phyloP scores from a whole-genome alignment of 53 echinoderm and acorn worm genomes.

The Temnopleurus reevesii region DNA sequence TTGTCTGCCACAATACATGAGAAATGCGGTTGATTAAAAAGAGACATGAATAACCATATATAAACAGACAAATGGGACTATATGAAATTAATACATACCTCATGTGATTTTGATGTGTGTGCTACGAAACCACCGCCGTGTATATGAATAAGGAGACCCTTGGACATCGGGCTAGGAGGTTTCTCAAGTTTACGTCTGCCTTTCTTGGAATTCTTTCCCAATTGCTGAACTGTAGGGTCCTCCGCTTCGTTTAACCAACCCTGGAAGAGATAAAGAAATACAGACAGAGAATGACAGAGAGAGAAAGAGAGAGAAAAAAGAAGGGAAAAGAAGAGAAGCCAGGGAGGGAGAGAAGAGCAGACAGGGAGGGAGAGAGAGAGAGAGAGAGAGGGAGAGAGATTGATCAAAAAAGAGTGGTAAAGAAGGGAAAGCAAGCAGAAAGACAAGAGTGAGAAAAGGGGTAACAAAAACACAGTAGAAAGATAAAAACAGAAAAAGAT shows the following conservation, averaged over 20 bases:
- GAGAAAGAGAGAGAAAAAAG: neutral
- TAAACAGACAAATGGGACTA: too few species aligned
- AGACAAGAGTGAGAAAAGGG: too few species aligned
- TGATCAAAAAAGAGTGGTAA: neutral
- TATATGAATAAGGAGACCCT: conserved; percentile 92
- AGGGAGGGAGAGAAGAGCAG: too few species aligned
- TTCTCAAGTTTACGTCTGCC: conserved; percentile 61
- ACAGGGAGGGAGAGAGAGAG: too few species aligned
- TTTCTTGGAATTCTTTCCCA: conserved; percentile 46
- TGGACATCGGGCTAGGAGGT: conserved; percentile 86
- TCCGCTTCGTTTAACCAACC: conserved; percentile 78
- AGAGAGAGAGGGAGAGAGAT: neutral
- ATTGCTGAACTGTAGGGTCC: neutral
- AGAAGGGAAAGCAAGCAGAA: too few species aligned
- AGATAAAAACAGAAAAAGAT: too few species aligned
- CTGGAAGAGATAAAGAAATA: conserved; percentile 42
- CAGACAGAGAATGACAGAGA: neutral
- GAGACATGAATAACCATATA: too few species aligned
- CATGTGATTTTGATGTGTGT: conserved; percentile 97
- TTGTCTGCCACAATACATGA: too few species aligned
- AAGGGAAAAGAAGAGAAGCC: neutral
- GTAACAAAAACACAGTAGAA: too few species aligned
- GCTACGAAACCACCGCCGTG: conserved; percentile 98
- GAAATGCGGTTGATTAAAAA: too few species aligned
- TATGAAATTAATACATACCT: conserved; percentile 68